These are phyloP conservation scores for Anser brachyrhynchus DNA, from an alignment of 2,113 vertebrate species.

Conservation along the genomic window DNA sequence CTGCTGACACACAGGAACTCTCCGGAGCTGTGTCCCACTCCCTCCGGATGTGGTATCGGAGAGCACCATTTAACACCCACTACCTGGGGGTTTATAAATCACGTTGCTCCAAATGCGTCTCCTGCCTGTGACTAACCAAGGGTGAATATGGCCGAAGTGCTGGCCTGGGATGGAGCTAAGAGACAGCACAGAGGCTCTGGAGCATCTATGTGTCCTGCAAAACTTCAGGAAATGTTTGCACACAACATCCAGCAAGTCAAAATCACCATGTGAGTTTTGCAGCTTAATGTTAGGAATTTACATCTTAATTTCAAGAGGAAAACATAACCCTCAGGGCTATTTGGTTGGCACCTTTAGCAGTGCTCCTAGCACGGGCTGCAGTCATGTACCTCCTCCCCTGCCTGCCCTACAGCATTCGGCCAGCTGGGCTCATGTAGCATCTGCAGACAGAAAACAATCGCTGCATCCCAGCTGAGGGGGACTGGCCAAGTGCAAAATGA, in stretches of 20 bases:
- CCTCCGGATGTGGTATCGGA: neutral
- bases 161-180: neutral
- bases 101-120: neutral
- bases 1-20: neutral
- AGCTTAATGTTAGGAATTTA: neutral
- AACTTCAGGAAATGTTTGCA: neutral
- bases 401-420: neutral
- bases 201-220: neutral
- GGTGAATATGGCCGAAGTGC: fast-evolving
- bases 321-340: neutral
- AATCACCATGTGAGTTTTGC: neutral
- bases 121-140: neutral
- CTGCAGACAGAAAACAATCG: neutral
- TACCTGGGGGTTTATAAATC: neutral
- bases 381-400: neutral
- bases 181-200: neutral
- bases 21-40: neutral
- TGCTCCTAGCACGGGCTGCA: fast-evolving
- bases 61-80: neutral
- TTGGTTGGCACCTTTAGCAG: neutral
- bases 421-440: neutral
- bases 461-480: neutral
- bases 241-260: neutral
- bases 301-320: neutral
- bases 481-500: neutral